Percentiles rank a stretch among this genome's conserved stretches.
These are phyloP conservation scores for Xestia c-nigrum DNA, from an alignment of 2,888 invertebrate genomes.

Conservation along the genomic window DNA sequence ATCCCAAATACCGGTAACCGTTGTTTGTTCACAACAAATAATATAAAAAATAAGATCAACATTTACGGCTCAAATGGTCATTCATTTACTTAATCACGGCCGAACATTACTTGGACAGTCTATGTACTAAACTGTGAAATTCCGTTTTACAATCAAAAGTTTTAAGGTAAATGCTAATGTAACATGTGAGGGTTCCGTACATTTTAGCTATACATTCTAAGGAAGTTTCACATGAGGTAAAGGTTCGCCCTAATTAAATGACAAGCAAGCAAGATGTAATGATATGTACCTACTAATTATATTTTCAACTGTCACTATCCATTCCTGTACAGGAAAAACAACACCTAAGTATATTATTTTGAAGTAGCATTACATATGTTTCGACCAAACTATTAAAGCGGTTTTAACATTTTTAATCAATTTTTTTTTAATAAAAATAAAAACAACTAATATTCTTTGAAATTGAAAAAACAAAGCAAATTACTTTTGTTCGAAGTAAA, in stretches of 20 bases:
- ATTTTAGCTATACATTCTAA: slow-evolving; percentile 12
- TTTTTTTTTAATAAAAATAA: not conserved
- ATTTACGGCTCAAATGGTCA: slow-evolving; percentile 18
- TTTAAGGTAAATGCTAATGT: slow-evolving; percentile 45
- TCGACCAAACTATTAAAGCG: not conserved
- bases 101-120: slow-evolving; percentile 14
- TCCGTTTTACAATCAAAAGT: slow-evolving; percentile 12
- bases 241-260: slow-evolving; percentile 6
- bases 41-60: slow-evolving; percentile 6
- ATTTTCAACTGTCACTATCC: slow-evolving; percentile 17
- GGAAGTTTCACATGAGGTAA: slow-evolving; percentile 1
- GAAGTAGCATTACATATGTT: slow-evolving; percentile 23
- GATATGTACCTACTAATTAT: slow-evolving; percentile 36
- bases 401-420: too few relatives aligned
- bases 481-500: not conserved
- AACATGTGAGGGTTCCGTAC: slow-evolving; percentile 50
- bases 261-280: slow-evolving; percentile 26
- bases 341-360: slow-evolving; percentile 16
- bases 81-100: slow-evolving; percentile 24
- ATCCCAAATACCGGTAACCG: slow-evolving; percentile 9
- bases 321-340: slow-evolving; percentile 15
- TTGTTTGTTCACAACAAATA: slow-evolving; percentile 30
- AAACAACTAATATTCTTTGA: not conserved
- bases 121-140: slow-evolving; percentile 13
- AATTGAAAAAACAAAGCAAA: not conserved